A percentile compares a stretch with the other conserved stretches of the same genome.
These are phyloP conservation scores for Crax fasciolata DNA, from an alignment of 2,797 vertebrate genomes.

Conservation along the genomic window DNA sequence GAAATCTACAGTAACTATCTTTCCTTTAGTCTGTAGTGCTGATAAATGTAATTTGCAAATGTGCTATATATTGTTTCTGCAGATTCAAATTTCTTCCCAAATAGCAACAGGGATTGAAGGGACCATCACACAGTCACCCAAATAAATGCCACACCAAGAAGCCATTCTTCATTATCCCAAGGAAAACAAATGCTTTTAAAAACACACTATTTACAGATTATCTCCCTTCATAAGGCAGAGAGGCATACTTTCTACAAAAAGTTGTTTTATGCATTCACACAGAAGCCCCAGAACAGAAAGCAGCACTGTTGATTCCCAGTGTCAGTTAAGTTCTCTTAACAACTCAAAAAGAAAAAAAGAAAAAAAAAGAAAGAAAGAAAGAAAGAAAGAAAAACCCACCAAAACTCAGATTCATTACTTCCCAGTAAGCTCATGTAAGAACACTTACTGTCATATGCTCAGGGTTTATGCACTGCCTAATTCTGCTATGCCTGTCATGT, in stretches of 20 bases:
- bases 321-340: not conserved
- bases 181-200: not conserved
- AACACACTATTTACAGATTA: fast-evolving
- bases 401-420: not conserved
- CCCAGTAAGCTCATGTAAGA: not conserved
- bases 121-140: not conserved
- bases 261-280: not conserved
- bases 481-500: fast-evolving
- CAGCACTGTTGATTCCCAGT: not conserved
- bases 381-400: not conserved
- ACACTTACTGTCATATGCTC: fast-evolving
- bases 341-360: not conserved
- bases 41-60: not conserved
- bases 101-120: not conserved
- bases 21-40: not conserved
- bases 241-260: not conserved
- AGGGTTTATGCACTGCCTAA: not conserved
- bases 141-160: not conserved
- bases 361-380: not conserved
- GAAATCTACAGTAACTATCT: not conserved
- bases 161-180: not conserved
- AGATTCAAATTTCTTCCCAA: not conserved
- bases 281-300: not conserved
- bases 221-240: not conserved
- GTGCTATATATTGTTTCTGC: not conserved